A percentile compares a stretch with the other conserved stretches of the same genome.
phyloP scores from a whole-genome alignment of 2,113 vertebrate species.

The Clarias macrocephalus region DNA sequence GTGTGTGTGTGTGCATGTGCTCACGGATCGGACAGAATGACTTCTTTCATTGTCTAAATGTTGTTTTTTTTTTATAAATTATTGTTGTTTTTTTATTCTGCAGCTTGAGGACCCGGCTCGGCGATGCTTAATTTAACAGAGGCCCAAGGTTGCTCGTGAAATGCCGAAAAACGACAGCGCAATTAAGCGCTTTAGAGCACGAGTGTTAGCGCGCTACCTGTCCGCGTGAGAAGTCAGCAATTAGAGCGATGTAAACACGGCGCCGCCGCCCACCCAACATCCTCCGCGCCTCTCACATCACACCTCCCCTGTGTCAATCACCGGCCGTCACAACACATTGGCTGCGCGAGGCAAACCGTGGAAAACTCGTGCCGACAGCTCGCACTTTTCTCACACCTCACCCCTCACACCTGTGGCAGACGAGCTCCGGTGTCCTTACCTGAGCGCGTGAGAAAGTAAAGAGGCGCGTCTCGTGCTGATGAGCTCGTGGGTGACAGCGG shows the following conservation, averaged over 20 bases:
- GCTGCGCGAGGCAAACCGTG: conserved; percentile 67
- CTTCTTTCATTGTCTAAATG: conserved; percentile 48
- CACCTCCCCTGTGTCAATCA: conserved; percentile 72
- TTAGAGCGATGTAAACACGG: conserved; percentile 72
- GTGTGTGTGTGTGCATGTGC: not conserved
- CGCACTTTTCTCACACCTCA: conserved; percentile 49
- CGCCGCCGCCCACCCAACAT: conserved; percentile 61
- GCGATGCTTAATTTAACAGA: conserved; percentile 66
- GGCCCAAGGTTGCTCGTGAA: conserved; percentile 62
- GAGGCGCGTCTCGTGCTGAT: not conserved
- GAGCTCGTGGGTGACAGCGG: conserved; percentile 17
- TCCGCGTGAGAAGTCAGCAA: conserved; percentile 66
- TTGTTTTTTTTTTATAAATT: not conserved
- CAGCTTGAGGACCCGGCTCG: conserved; percentile 42
- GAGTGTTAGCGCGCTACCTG: conserved; percentile 67
- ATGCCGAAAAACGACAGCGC: conserved; percentile 70
- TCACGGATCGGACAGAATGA: conserved; percentile 39
- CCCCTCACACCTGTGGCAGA: conserved; percentile 52
- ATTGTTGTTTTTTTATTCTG: conserved; percentile 13
- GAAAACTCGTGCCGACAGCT: conserved; percentile 62
- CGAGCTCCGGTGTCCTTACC: conserved; percentile 17
- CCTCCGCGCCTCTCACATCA: conserved; percentile 54
- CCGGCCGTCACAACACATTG: conserved; percentile 73
- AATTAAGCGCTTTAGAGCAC: conserved; percentile 63
- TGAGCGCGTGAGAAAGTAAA: conserved; percentile 47